Conservation (phyloP, 2,888 invertebrate genomes). For the Trileptium ribeirensis region DNA sequence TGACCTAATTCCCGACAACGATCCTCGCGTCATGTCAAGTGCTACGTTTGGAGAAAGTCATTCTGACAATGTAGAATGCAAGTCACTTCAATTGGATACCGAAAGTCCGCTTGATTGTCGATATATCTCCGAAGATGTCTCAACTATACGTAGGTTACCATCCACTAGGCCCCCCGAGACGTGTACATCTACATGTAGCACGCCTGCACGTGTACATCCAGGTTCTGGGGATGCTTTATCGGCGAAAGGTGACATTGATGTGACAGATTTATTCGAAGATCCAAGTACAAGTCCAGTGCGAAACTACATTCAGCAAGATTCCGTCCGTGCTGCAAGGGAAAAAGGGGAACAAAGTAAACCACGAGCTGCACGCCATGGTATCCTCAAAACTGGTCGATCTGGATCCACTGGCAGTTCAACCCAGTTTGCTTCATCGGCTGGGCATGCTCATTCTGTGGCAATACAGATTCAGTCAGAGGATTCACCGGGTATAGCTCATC, state of each 20-base stretch:
- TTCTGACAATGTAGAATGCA: neutral
- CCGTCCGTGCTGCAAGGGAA: neutral
- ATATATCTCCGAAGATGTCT: neutral
- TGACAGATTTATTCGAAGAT: too few relatives aligned
- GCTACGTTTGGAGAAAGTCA: neutral
- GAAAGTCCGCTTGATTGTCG: neutral
- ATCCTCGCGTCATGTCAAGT: neutral
- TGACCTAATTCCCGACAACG: neutral
- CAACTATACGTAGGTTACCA: neutral
- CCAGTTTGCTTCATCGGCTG: too few relatives aligned
- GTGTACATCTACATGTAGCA: neutral
- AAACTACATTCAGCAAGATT: neutral
- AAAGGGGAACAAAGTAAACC: neutral
- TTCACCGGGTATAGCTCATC: constrained; percentile 43
- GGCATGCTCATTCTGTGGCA: too few relatives aligned
- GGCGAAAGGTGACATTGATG: too few relatives aligned
- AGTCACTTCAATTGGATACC: neutral
- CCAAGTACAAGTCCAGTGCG: neutral
- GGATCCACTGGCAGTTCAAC: neutral
- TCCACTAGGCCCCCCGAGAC: too few relatives aligned
- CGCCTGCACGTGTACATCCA: neutral
- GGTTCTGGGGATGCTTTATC: too few relatives aligned
- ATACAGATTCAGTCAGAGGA: constrained; percentile 48
- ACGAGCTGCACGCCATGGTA: neutral
- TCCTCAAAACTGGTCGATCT: neutral